phyloP scores from a whole-genome alignment of 2,113 vertebrate species.

The Capreolus pygargus region DNA sequence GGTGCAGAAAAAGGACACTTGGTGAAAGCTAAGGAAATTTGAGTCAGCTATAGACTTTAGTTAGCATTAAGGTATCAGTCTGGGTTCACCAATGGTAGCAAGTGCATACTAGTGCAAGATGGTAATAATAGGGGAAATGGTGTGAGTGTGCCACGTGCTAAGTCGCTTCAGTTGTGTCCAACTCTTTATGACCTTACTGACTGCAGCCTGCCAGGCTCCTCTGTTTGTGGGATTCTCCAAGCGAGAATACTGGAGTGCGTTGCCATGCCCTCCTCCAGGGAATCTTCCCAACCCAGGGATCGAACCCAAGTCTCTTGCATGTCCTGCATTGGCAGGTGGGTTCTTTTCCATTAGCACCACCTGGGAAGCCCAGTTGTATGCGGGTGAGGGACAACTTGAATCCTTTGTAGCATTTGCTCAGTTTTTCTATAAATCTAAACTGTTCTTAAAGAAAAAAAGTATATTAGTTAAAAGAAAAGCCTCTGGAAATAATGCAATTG shows the following conservation, averaged over 20 bases:
- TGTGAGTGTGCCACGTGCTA: neutral
- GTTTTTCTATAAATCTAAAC: neutral
- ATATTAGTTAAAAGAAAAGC: neutral
- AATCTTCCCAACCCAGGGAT: neutral
- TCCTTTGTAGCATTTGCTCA: neutral
- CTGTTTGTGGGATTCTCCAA: neutral
- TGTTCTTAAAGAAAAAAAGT: neutral
- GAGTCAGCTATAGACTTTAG: neutral
- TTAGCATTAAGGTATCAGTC: neutral
- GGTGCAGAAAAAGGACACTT: neutral
- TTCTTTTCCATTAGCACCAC: neutral
- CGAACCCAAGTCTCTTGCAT: neutral
- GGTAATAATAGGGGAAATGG: neutral
- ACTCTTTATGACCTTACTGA: neutral
- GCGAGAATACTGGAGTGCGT: neutral
- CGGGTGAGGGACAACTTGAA: neutral
- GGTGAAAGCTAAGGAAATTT: neutral
- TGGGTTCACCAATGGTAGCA: neutral
- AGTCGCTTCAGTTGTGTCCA: accelerated
- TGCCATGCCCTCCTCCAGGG: neutral
- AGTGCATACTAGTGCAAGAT: neutral
- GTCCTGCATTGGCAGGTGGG: neutral
- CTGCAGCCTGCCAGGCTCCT: neutral
- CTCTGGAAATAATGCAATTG: neutral
- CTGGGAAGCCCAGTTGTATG: neutral